phyloP scores from a whole-genome alignment of 2,888 invertebrate species.

The Tetanocera ferruginea region DNA sequence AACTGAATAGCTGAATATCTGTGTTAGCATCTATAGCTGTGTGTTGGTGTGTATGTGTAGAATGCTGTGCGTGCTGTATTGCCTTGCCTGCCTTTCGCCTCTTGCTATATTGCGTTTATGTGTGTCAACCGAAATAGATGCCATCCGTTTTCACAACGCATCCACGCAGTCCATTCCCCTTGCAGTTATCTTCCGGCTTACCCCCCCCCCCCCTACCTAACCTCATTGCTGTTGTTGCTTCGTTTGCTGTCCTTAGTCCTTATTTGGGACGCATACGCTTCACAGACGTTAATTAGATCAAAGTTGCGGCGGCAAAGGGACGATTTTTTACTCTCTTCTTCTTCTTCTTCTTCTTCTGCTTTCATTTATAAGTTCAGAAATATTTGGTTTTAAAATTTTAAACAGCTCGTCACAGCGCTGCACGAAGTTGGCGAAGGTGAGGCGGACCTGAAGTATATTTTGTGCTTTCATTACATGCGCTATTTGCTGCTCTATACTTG shows the following conservation, averaged over 20 bases:
- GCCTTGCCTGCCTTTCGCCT: background rate
- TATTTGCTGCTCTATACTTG: no score
- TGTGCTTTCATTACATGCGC: no score
- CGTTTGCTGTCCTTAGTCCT: background rate
- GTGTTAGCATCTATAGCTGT: background rate
- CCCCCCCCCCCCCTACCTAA: background rate
- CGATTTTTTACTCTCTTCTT: background rate
- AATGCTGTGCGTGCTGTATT: background rate
- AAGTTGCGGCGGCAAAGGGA: constrained; percentile 1
- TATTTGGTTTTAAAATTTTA: no score
- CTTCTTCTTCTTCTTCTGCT: background rate
- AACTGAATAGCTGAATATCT: background rate
- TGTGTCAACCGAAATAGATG: constrained; percentile 1
- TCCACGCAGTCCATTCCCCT: background rate
- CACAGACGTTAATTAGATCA: constrained; percentile 16
- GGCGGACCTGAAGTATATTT: no score
- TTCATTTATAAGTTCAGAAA: no score
- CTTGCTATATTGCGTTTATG: background rate
- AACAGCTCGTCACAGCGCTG: no score
- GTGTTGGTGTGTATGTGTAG: background rate
- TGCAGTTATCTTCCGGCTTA: background rate
- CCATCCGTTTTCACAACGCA: constrained; percentile 10
- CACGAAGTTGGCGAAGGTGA: no score
- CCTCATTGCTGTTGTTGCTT: background rate
- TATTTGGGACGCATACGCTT: constrained; percentile 24